Evolutionary conservation across 2,113 vertebrate genomes (phyloP), one percentile per base, ranked within the genome.

Genomic region (Argyrosomus japonicus): DNA sequence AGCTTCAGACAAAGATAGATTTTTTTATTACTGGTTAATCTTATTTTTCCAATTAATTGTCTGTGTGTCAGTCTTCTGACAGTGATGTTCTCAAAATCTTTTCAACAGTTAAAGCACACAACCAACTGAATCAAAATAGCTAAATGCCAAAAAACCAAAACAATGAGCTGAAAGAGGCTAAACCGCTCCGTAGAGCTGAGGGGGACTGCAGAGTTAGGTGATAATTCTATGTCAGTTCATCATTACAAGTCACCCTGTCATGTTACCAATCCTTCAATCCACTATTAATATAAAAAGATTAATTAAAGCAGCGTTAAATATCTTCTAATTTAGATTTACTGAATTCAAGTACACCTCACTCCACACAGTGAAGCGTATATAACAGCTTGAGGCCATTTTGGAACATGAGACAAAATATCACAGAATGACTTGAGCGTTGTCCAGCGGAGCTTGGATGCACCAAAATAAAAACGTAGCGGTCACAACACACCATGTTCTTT

Each of bases 371-470:
- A 57, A 21, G 27, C n/a, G 11, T 50, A 17, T 19, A 8, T 4
- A 73, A 69, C 40, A 2, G 25, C 65, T 60, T 8, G 43, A 43
- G 29, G 58, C 57, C 65, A 69, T 80, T 70, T 67, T 29, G 3
- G 27, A 70, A 14, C 50, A 29, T 17, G 43, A 70, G 32, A 13
- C 51, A 70, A 21, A 43, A 47, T 40, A 58, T 75, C 60, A 36
- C 53, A 32, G 27, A n/a, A 62, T 78, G 70, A 72, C 70, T 62
- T 65, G 17, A 63, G 54, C 47, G 43, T 29, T 47, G 62, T 77
- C 76, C 76, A 80, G 62, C 75, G 43, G 67, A 68, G 84, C 57
- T 82, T 75, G 65, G 64, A 25, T 64, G 75, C 69, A 57, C 84
- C 25, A 0, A 13, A 51, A 48, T 36, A 5, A n/a, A 57, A 69